Conservation (phyloP, 2,797 vertebrate species). For the Corythornis leucogaster region DNA sequence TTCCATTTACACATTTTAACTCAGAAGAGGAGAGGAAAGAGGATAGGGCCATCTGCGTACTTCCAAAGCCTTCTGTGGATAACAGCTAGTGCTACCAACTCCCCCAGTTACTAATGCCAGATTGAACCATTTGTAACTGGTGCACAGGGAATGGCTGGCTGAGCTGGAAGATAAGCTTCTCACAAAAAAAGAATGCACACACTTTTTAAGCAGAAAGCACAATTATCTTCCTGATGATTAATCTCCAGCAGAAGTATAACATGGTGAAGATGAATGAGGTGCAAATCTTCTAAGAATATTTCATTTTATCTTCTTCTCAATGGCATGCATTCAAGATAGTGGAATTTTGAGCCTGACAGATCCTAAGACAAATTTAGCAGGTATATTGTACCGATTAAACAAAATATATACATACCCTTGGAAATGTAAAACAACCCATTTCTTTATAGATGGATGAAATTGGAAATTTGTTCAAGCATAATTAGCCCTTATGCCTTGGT, state of each 20-base stretch:
- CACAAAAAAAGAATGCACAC: not conserved
- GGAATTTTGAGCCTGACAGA: not conserved
- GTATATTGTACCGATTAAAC: not conserved
- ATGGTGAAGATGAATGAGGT: not conserved
- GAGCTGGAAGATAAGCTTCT: not conserved
- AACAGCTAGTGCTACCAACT: conserved; percentile 18
- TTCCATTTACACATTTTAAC: conserved; percentile 48
- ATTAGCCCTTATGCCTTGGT: conserved; percentile 35
- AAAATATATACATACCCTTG: not conserved
- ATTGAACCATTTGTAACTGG: conserved; percentile 27
- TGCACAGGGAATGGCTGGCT: not conserved
- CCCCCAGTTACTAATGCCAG: conserved; percentile 24
- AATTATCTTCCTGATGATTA: conserved; percentile 4
- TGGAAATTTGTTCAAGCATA: conserved; percentile 7
- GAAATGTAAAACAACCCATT: not conserved
- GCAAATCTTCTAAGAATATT: not conserved
- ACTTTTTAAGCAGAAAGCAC: not conserved
- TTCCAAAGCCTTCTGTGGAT: not conserved
- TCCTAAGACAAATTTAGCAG: not conserved
- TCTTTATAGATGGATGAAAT: not conserved
- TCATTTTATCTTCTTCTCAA: not conserved
- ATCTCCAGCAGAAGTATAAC: not conserved
- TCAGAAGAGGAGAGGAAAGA: conserved; percentile 14
- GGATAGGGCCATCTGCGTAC: conserved; percentile 36
- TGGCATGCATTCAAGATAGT: not conserved